Base-by-base conservation (phyloP, 1,140 invertebrate species). In the Drosophila suzukii region DNA sequence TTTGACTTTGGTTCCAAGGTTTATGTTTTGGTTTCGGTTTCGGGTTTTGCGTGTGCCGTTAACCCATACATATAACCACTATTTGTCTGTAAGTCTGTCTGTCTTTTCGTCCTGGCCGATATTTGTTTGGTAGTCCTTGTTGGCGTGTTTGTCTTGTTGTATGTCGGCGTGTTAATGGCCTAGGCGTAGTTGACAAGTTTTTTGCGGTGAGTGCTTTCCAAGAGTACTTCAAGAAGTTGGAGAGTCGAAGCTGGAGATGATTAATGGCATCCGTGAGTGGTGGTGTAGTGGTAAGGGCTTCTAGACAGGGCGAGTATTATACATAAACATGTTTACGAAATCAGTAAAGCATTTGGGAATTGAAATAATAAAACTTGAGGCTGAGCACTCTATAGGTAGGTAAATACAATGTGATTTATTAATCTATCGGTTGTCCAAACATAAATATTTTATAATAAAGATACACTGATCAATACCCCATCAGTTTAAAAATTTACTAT, bases 181-280 rank as follows among this genome's bases (percentile, higher is more conserved):
- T 54, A 83, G 80, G 83, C 83, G 77, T 81, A 84, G 72, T 75
- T 85, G 81, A 78, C 81, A 90, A 81, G 68, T 66, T 85, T 75
- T 75, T 78, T 80, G 68, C 51, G 81, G 76, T 78, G 77, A 89
- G 73, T 84, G 58, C 58, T 75, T 43, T 72, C 46, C 44, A 55
- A 47, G 50, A 51, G 50, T 30, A 51, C 68, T 85, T 46, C 51
- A 68, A 78, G 47, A 43, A 76, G 79, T 47, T 50, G 7, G 17
- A 17, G 36, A 49, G 65, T 38, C 39, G 13, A 8, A 36, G 51
- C 44, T 17, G 43, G 38, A 54, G 61, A 85, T 85, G 82, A 85
- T 85, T 82, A 86, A 85, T 85, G 75, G 53, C n/a, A 43, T 41
- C 17, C 32, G 58, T 15, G 11, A 57, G 63, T 58, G 36, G 27